A percentile compares a stretch with the other conserved stretches of the same genome.
Conservation (phyloP, 2,888 invertebrate species). For the Rambutsinella grinnellia region DNA sequence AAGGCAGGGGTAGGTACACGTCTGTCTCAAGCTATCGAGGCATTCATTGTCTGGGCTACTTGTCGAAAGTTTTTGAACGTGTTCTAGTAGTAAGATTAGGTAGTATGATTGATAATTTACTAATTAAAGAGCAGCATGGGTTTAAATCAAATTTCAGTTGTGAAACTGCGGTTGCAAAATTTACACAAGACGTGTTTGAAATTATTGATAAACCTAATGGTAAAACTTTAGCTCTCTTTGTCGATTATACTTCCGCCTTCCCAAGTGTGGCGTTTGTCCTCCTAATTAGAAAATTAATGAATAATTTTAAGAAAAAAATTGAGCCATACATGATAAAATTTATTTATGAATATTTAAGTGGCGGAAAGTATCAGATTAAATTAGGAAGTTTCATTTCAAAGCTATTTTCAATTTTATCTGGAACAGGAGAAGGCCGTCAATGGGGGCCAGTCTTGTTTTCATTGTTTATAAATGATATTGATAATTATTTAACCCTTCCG, state of each 20-base stretch:
- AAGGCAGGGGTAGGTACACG: conserved; percentile 4
- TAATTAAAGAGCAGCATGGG: neutral
- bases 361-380: neutral
- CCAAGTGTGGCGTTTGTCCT: neutral
- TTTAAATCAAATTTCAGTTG: neutral
- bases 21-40: neutral
- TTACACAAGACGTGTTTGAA: neutral
- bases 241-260: neutral
- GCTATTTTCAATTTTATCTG: neutral
- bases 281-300: neutral
- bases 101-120: neutral
- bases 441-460: neutral
- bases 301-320: neutral
- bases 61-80: conserved; percentile 10
- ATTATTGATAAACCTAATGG: conserved; percentile 3
- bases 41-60: neutral
- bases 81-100: neutral
- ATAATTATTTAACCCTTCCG: neutral
- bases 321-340: neutral
- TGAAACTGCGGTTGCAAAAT: conserved; percentile 4
- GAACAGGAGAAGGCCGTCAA: neutral
- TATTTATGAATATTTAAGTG: neutral
- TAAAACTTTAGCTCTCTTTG: neutral
- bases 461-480: neutral
- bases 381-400: neutral